phyloP scores from a whole-genome alignment of 2,797 vertebrate species.

The Sparidentex hasta region DNA sequence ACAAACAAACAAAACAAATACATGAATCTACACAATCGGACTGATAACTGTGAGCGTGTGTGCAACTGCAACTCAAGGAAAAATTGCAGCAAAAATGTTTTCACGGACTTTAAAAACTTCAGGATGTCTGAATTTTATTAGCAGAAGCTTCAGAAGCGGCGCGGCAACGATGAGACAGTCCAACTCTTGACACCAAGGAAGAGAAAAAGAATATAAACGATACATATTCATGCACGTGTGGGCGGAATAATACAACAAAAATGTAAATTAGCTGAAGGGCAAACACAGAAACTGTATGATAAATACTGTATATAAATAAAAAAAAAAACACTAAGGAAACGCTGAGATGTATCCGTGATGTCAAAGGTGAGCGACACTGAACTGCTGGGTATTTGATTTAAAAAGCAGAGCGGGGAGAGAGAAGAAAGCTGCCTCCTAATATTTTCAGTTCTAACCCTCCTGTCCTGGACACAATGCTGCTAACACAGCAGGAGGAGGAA shows the following conservation, averaged over 20 bases:
- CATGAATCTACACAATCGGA: background rate
- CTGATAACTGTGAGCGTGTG: fast-evolving
- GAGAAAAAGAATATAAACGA: conserved; percentile 40
- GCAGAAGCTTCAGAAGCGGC: conserved; percentile 13
- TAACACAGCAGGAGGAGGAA: conserved; percentile 57
- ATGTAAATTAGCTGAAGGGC: conserved; percentile 68
- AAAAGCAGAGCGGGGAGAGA: background rate
- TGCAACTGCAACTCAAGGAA: no score
- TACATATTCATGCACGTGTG: conserved; percentile 77
- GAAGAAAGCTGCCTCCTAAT: conserved; percentile 6
- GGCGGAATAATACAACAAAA: conserved; percentile 69
- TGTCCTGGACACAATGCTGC: conserved; percentile 27
- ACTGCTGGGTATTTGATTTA: conserved; percentile 38
- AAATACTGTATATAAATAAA: conserved; percentile 54
- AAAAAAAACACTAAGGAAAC: conserved; percentile 8
- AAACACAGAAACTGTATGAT: conserved; percentile 58
- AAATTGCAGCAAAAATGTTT: background rate
- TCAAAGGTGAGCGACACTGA: conserved; percentile 62
- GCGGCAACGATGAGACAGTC: conserved; percentile 19
- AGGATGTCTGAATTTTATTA: conserved; percentile 2
- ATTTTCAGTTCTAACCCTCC: conserved; percentile 15
- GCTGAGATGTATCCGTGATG: conserved; percentile 24
- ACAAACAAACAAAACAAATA: background rate
- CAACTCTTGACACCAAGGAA: conserved; percentile 46
- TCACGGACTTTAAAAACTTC: conserved; percentile 15